Evolutionary conservation across 1,140 invertebrate species (phyloP).

Genomic region (Acromyrmex echinatior): DNA sequence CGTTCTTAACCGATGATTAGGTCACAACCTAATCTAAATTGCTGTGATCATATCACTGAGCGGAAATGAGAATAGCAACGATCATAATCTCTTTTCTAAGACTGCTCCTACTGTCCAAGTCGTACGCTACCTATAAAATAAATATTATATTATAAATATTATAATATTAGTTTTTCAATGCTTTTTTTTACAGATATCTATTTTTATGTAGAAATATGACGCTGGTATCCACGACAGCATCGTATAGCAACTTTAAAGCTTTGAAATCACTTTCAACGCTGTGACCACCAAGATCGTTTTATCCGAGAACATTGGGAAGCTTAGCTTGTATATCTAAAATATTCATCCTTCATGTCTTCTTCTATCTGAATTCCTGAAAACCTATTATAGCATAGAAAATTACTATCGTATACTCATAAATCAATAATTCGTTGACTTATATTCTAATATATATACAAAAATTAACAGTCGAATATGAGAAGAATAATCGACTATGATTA

Average conservation of each 20-base stretch:
- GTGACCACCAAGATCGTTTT: slow-evolving; percentile 97
- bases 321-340: slow-evolving; percentile 96
- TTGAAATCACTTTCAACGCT: slow-evolving; percentile 98
- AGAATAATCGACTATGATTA: too few species aligned
- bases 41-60: too few species aligned
- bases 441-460: too few species aligned
- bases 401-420: slow-evolving; percentile 11
- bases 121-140: too few species aligned
- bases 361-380: slow-evolving; percentile 97
- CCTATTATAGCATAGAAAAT: slow-evolving; percentile 79
- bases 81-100: slow-evolving; percentile 91
- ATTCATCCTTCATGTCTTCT: slow-evolving; percentile 90
- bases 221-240: slow-evolving; percentile 97
- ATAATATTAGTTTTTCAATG: slow-evolving; percentile 92
- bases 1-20: too few species aligned
- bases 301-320: slow-evolving; percentile 94
- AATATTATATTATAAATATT: too few species aligned
- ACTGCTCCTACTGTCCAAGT: slow-evolving; percentile 34
- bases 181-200: slow-evolving; percentile 96
- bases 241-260: slow-evolving; percentile 96
- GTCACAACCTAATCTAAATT: too few species aligned
- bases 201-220: slow-evolving; percentile 98
- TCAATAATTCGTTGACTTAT: too few species aligned
- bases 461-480: too few species aligned
- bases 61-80: too few species aligned